These are phyloP conservation scores for Lasioglossum oenotherae DNA, from an alignment of 2,888 invertebrate genomes.

Conservation along the genomic window DNA sequence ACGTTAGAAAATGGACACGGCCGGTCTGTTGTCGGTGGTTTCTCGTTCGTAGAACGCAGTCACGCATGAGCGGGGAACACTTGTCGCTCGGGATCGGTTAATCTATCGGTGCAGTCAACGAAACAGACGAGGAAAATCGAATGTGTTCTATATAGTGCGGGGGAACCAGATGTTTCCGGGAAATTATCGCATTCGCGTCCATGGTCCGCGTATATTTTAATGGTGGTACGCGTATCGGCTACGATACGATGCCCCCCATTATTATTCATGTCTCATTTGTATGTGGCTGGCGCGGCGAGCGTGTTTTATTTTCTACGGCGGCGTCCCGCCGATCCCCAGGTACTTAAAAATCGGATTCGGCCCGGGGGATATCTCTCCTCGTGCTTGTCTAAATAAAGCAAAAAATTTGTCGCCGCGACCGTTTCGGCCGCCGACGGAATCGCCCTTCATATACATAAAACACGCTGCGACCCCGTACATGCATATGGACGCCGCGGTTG, in stretches of 20 bases:
- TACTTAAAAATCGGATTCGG: constrained; percentile 26
- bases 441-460: constrained; percentile 53
- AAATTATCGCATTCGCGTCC: constrained; percentile 34
- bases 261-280: constrained; percentile 34
- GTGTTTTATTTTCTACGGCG: constrained; percentile 25
- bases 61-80: constrained; percentile 52
- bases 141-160: background rate
- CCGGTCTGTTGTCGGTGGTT: background rate
- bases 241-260: constrained; percentile 15
- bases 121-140: background rate
- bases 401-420: constrained; percentile 42
- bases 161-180: constrained; percentile 27
- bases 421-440: constrained; percentile 28
- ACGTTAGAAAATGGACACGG: constrained; percentile 33
- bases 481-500: constrained; percentile 52
- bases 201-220: constrained; percentile 25
- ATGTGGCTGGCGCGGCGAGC: background rate
- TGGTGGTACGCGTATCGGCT: background rate
- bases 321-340: background rate
- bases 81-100: constrained; percentile 48
- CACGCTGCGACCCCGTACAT: constrained; percentile 41
- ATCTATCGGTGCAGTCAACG: constrained; percentile 29
- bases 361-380: background rate
- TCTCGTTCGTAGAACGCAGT: constrained; percentile 25
- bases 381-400: constrained; percentile 36